phyloP scores from a whole-genome alignment of 2,797 vertebrate species.

The Cuniculus paca region DNA sequence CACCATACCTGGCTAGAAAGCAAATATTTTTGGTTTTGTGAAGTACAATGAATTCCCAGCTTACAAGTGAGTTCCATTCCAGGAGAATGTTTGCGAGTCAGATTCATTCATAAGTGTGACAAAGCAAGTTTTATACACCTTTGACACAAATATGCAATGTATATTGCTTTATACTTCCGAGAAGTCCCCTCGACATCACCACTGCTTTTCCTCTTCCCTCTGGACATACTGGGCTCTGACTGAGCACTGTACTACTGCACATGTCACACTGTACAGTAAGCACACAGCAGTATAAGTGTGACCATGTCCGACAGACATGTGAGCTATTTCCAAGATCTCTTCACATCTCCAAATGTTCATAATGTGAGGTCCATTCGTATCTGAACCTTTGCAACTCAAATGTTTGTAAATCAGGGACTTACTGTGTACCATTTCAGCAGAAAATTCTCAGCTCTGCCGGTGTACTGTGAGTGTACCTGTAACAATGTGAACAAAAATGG shows the following conservation, averaged over 20 bases:
- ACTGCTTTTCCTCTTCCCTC: not conserved
- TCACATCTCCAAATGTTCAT: not conserved
- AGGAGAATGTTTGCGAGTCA: not conserved
- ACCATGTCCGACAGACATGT: not conserved
- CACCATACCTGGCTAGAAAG: not conserved
- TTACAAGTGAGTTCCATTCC: not conserved
- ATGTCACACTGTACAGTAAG: not conserved
- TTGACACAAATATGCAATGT: not conserved
- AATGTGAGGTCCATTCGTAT: not conserved
- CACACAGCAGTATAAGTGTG: not conserved
- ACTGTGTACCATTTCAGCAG: not conserved
- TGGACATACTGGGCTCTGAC: not conserved
- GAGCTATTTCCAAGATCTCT: not conserved
- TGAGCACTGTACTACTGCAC: not conserved
- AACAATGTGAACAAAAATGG: rapidly evolving
- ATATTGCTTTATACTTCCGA: not conserved
- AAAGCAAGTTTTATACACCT: not conserved
- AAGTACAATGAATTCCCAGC: not conserved
- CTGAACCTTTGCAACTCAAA: not conserved
- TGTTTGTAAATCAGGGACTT: not conserved
- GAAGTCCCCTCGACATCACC: not conserved
- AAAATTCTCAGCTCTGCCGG: rapidly evolving
- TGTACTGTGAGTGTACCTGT: not conserved
- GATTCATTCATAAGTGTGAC: not conserved
- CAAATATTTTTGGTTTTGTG: not conserved